Evolutionary conservation across 2,797 vertebrate genomes (phyloP).

Genomic region (Pelobates cultripes): DNA sequence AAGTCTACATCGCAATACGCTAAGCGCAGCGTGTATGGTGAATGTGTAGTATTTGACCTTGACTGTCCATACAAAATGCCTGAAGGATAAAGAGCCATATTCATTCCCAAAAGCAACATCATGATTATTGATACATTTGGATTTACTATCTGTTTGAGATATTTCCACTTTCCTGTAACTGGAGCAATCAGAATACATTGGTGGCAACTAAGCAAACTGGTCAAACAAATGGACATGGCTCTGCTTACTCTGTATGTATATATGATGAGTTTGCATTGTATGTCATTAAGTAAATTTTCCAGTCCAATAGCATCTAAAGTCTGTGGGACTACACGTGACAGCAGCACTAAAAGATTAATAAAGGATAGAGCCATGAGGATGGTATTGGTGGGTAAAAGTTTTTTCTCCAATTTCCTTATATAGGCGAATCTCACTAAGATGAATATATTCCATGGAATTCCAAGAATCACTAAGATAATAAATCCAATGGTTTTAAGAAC

Average conservation of each 20-base stretch:
- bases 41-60: constrained; percentile 9
- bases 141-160: constrained; percentile 24
- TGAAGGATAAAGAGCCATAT: constrained; percentile 23
- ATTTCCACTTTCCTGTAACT: constrained; percentile 12
- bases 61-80: constrained; percentile 15
- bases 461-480: constrained; percentile 28
- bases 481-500: constrained; percentile 38
- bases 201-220: constrained; percentile 30
- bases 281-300: constrained; percentile 38
- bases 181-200: constrained; percentile 30
- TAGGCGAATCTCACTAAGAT: constrained; percentile 32
- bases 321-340: constrained; percentile 39
- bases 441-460: constrained; percentile 46
- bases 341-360: constrained; percentile 35
- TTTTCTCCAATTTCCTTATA: constrained; percentile 19
- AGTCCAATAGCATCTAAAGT: constrained; percentile 31
- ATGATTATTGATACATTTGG: constrained; percentile 31
- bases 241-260: constrained; percentile 43
- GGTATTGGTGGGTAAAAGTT: constrained; percentile 26
- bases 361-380: constrained; percentile 31
- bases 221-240: constrained; percentile 40
- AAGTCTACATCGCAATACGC: constrained; percentile 41
- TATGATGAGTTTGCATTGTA: constrained; percentile 30
- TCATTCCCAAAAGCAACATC: constrained; percentile 10
- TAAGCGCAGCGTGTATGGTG: constrained; percentile 34